phyloP scores from a whole-genome alignment of 2,888 invertebrate species.

The Eilema sororculum region DNA sequence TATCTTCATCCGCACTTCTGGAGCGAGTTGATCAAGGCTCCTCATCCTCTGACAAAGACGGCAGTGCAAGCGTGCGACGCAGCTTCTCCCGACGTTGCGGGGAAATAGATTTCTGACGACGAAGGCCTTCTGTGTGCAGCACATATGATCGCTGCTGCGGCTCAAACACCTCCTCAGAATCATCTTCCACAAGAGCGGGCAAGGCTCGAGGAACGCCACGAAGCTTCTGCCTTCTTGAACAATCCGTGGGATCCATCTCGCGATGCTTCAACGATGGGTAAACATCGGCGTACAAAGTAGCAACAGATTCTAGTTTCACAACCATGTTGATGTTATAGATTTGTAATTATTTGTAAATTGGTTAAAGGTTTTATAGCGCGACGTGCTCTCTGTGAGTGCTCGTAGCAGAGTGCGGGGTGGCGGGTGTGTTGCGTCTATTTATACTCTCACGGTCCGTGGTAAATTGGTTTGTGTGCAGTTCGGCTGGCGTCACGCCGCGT shows the following conservation, averaged over 20 bases:
- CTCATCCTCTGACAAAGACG: constrained; percentile 82
- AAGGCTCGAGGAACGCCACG: constrained; percentile 64
- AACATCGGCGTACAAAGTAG: constrained; percentile 70
- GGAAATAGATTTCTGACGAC: constrained; percentile 80
- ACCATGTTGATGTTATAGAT: constrained; percentile 63
- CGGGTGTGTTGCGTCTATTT: constrained; percentile 59
- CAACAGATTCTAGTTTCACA: constrained; percentile 75
- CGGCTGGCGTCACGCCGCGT: constrained; percentile 62
- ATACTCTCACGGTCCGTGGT: constrained; percentile 62
- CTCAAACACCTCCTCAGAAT: constrained; percentile 71
- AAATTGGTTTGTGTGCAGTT: constrained; percentile 60
- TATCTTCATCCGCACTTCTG: constrained; percentile 70
- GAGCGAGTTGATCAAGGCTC: constrained; percentile 74
- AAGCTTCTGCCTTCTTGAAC: constrained; percentile 68
- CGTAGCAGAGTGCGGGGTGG: constrained; percentile 70
- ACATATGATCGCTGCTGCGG: constrained; percentile 68
- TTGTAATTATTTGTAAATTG: constrained; percentile 30
- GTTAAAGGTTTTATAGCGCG: constrained; percentile 46
- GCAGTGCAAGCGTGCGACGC: constrained; percentile 75
- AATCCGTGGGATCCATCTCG: constrained; percentile 68
- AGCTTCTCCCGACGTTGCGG: constrained; percentile 76
- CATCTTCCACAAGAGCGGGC: constrained; percentile 74
- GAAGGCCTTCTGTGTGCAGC: constrained; percentile 69
- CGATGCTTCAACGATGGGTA: constrained; percentile 70
- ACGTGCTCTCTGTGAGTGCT: constrained; percentile 64